Evolutionary conservation across 2,113 vertebrate genomes (phyloP).

Genomic region (Cyprinodon brontotheroides): DNA sequence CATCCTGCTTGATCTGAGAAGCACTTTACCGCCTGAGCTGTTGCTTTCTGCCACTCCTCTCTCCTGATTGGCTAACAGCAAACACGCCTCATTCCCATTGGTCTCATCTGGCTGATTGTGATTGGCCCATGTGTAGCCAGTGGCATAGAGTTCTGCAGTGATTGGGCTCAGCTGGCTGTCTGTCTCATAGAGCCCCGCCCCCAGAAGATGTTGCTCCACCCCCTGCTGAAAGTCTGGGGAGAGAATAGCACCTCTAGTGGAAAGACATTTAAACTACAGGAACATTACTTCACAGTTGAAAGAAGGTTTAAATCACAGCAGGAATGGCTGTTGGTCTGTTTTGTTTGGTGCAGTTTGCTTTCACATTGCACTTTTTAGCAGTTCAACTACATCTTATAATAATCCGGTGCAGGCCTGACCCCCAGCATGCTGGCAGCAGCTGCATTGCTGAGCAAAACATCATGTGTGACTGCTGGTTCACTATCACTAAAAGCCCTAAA

Average conservation of each 20-base stretch:
- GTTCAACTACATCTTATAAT: too few relatives aligned
- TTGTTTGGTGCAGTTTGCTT: too few relatives aligned
- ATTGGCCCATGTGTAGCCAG: conserved; percentile 69
- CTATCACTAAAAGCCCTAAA: too few relatives aligned
- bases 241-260: conserved; percentile 65
- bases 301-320: neutral
- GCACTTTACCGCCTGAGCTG: conserved; percentile 65
- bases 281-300: fast-evolving
- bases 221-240: conserved; percentile 75
- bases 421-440: too few relatives aligned
- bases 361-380: too few relatives aligned
- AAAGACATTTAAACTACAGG: conserved; percentile 33
- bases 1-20: neutral
- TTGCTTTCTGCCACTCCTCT: conserved; percentile 65
- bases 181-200: conserved; percentile 69
- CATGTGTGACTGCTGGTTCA: too few relatives aligned
- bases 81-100: conserved; percentile 66
- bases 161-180: conserved; percentile 74
- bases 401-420: too few relatives aligned
- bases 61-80: conserved; percentile 68
- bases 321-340: too few relatives aligned
- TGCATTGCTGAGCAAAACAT: too few relatives aligned
- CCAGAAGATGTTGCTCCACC: conserved; percentile 77
- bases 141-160: conserved; percentile 67
- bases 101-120: conserved; percentile 75